phyloP scores from a whole-genome alignment of 2,888 invertebrate species.

The Cheilosia pagana region DNA sequence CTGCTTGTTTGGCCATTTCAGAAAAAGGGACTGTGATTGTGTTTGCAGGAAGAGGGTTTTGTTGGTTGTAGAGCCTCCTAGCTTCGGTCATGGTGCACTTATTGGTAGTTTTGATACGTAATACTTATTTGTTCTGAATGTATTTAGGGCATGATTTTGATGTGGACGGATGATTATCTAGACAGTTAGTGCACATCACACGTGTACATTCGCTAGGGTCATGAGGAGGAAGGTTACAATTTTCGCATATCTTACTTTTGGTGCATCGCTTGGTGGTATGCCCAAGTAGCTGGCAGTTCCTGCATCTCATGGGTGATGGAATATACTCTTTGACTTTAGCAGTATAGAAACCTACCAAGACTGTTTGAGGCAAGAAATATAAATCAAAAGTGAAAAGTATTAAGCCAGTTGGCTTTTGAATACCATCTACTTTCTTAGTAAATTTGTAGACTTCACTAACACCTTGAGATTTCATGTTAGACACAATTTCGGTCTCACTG shows the following conservation, averaged over 20 bases:
- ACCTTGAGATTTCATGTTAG: too few relatives aligned
- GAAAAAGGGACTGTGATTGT: too few relatives aligned
- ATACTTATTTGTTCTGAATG: not conserved
- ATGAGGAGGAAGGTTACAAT: not conserved
- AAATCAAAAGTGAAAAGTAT: not conserved
- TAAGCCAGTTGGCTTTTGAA: not conserved
- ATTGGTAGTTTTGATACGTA: too few relatives aligned
- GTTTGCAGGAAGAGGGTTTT: too few relatives aligned
- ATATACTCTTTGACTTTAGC: not conserved
- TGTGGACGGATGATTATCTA: not conserved
- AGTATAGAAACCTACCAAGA: not conserved
- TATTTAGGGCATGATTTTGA: not conserved
- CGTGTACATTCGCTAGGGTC: not conserved
- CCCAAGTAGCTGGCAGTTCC: too few relatives aligned
- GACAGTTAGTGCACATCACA: constrained; percentile 1
- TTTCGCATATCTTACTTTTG: not conserved
- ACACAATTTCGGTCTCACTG: too few relatives aligned
- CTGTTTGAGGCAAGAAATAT: not conserved
- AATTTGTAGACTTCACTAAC: constrained; percentile 7
- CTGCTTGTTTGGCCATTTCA: too few relatives aligned
- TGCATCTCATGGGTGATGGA: not conserved
- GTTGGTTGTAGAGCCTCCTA: too few relatives aligned
- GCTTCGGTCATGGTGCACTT: too few relatives aligned
- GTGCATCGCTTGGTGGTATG: too few relatives aligned
- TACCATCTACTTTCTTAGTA: not conserved